These are phyloP conservation scores for Diplogasteroides magnus DNA, from an alignment of 1,140 invertebrate species.

Conservation along the genomic window DNA sequence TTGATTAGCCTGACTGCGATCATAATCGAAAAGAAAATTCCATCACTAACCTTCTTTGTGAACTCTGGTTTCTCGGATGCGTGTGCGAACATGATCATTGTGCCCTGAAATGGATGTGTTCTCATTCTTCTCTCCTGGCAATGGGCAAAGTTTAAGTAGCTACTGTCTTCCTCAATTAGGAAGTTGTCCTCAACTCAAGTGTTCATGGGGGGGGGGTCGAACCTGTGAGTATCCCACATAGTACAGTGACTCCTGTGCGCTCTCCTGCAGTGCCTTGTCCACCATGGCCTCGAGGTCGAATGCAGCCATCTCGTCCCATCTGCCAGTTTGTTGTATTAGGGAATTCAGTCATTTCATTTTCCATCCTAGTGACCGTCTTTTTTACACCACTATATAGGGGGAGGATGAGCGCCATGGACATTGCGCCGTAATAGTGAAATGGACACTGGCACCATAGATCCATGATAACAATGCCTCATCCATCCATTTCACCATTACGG, in stretches of 20 bases:
- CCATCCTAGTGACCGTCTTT: neutral
- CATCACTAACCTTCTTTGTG: neutral
- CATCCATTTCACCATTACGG: no score
- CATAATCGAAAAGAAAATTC: neutral
- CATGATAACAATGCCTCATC: no score
- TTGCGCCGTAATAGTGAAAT: no score
- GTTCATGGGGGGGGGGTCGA: no score
- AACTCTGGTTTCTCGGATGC: neutral
- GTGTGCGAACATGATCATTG: neutral
- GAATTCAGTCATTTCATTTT: neutral
- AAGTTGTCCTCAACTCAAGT: no score
- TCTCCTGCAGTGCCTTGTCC: slow-evolving; percentile 63
- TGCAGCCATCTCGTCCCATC: slow-evolving; percentile 65
- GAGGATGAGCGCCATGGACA: no score
- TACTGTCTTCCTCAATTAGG: no score
- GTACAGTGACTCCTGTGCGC: slow-evolving; percentile 61
- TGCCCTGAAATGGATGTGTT: neutral
- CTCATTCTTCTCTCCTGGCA: slow-evolving; percentile 30
- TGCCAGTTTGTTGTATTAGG: slow-evolving; percentile 20
- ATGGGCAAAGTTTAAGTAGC: no score
- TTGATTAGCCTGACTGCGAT: neutral
- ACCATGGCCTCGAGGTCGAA: slow-evolving; percentile 66
- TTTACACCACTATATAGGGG: neutral
- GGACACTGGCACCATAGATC: no score
- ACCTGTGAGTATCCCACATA: slow-evolving; percentile 71